A percentile compares a stretch with the other conserved stretches of the same genome.
phyloP scores from a whole-genome alignment of 2,888 invertebrate genomes.

The Glyphotaelius pellucidus region DNA sequence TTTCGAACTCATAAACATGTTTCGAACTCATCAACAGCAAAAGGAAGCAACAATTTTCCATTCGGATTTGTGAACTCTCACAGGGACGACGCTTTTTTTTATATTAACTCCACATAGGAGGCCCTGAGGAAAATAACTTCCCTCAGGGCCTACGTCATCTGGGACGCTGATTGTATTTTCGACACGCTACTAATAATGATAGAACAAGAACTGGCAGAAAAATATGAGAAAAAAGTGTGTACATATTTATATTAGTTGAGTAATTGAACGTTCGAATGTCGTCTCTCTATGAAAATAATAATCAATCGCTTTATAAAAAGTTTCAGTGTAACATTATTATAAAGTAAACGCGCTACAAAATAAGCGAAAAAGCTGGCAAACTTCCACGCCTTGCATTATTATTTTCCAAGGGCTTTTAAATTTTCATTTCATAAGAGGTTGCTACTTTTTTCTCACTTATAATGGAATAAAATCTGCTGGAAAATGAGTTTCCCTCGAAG shows the following conservation, averaged over 20 bases:
- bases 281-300: not conserved
- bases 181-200: no score
- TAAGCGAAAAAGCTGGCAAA: conserved; percentile 54
- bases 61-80: no score
- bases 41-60: no score
- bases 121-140: no score
- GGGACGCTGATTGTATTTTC: no score
- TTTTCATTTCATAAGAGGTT: conserved; percentile 65
- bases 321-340: not conserved
- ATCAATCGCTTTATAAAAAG: not conserved
- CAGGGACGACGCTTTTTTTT: no score
- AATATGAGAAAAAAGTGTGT: no score
- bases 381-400: conserved; percentile 62
- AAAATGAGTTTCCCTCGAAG: conserved; percentile 66
- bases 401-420: conserved; percentile 65
- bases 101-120: no score
- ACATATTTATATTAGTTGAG: not conserved
- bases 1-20: no score
- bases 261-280: not conserved
- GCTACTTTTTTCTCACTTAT: conserved; percentile 68
- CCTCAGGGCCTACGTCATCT: no score
- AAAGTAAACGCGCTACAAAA: not conserved
- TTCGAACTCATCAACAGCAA: no score
- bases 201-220: no score
- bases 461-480: conserved; percentile 67